Evolutionary conservation across 2,797 vertebrate species (phyloP).

Genomic region (Leptatherina wallacei): DNA sequence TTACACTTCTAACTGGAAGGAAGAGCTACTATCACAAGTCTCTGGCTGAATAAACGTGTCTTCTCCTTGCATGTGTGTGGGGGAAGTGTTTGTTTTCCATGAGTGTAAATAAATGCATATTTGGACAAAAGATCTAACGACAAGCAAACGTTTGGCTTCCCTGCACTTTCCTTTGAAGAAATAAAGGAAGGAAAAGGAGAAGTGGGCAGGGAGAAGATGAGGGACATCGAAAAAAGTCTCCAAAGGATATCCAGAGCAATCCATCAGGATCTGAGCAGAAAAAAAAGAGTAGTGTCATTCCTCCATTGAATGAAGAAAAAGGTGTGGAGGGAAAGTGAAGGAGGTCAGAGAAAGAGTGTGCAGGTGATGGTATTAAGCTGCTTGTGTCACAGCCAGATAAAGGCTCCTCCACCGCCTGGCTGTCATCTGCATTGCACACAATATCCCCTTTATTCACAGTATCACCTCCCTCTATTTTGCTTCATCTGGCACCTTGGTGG

Average conservation of each 20-base stretch:
- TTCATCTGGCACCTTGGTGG: constrained; percentile 67
- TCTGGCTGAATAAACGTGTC: constrained; percentile 63
- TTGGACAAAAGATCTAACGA: constrained; percentile 44
- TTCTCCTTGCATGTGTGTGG: constrained; percentile 37
- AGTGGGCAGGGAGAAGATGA: constrained; percentile 34
- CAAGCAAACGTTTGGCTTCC: constrained; percentile 39
- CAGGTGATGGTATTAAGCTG: constrained; percentile 71
- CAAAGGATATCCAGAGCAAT: constrained; percentile 50
- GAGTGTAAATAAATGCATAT: constrained; percentile 37
- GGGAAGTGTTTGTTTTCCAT: constrained; percentile 14
- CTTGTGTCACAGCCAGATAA: constrained; percentile 71
- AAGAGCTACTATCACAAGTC: constrained; percentile 55
- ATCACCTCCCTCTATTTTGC: constrained; percentile 68
- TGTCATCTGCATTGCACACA: constrained; percentile 74
- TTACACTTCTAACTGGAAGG: constrained; percentile 57
- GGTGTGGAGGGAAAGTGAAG: constrained; percentile 35
- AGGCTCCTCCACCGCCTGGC: constrained; percentile 58
- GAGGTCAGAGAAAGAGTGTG: constrained; percentile 59
- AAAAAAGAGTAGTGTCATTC: constrained; percentile 40
- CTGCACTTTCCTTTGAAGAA: constrained; percentile 30
- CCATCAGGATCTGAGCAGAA: constrained; percentile 38
- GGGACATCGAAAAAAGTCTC: constrained; percentile 23
- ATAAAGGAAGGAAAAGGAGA: constrained; percentile 23
- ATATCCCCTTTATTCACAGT: constrained; percentile 72
- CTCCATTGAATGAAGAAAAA: constrained; percentile 44